Percentiles rank a stretch among this genome's conserved stretches.
Evolutionary conservation across 2,113 vertebrate species (phyloP).

Genomic region (Enhydra lutris): DNA sequence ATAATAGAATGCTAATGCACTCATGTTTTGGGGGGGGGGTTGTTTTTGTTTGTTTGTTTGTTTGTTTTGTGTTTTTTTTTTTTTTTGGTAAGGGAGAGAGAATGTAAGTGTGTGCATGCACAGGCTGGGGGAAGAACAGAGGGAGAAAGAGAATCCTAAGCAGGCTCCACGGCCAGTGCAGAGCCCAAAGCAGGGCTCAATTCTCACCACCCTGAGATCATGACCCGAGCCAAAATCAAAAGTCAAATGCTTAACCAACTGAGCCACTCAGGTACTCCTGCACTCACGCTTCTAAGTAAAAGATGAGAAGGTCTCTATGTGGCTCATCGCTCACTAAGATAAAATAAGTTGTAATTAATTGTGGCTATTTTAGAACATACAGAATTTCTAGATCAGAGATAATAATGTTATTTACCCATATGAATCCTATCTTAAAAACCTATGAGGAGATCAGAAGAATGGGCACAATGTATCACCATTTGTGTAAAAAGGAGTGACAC

Average conservation of each 20-base stretch:
- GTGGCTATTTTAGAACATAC: not conserved
- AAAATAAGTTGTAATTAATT: slow-evolving; percentile 2
- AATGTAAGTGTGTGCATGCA: not conserved
- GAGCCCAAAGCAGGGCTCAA: not conserved
- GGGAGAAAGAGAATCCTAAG: not conserved
- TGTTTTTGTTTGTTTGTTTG: too few species aligned
- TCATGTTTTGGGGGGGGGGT: not conserved
- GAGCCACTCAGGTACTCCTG: not conserved
- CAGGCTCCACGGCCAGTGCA: not conserved
- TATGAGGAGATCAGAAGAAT: not conserved
- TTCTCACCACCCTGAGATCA: not conserved
- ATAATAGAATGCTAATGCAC: slow-evolving; percentile 47
- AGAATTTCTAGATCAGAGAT: not conserved
- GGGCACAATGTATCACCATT: not conserved
- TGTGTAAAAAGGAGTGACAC: not conserved
- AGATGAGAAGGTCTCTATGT: slow-evolving; percentile 15
- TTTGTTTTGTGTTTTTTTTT: not conserved
- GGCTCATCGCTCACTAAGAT: slow-evolving; percentile 16
- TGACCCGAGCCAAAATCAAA: not conserved
- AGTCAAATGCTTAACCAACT: not conserved
- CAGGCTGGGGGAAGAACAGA: not conserved
- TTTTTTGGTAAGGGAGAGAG: not conserved
- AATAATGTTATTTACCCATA: not conserved
- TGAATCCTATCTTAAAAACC: not conserved
- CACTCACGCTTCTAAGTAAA: slow-evolving; percentile 33